phyloP scores from a whole-genome alignment of 2,113 vertebrate genomes.

The Myrmecobius fasciatus region DNA sequence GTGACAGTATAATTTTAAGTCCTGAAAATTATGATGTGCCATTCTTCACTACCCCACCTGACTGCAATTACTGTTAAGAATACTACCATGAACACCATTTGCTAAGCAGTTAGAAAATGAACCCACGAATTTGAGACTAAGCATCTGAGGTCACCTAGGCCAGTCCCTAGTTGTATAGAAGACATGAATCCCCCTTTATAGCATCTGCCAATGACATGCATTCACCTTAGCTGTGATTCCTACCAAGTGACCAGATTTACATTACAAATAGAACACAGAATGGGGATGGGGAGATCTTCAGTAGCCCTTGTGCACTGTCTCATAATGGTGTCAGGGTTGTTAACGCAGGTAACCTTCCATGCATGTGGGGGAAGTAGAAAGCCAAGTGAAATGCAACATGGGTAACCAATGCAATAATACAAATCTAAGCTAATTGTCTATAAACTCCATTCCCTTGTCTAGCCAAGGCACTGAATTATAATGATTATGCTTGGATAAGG shows the following conservation, averaged over 20 bases:
- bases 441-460: not conserved
- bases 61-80: not conserved
- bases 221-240: not conserved
- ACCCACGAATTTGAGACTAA: not conserved
- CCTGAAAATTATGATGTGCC: not conserved
- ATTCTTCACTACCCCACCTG: not conserved
- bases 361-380: conserved; percentile 37
- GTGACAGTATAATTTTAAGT: not conserved
- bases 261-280: not conserved
- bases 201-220: not conserved
- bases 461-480: not conserved
- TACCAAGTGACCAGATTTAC: no score
- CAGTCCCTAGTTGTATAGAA: not conserved
- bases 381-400: conserved; percentile 14
- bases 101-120: not conserved
- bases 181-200: not conserved
- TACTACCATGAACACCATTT: not conserved
- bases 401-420: conserved; percentile 29
- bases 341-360: conserved; percentile 16
- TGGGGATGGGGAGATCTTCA: not conserved
- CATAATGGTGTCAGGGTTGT: not conserved
- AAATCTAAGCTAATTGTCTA: conserved; percentile 39
- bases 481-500: not conserved
- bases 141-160: not conserved
- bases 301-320: not conserved